Percentiles rank a stretch among this genome's conserved stretches.
Evolutionary conservation across 2,797 vertebrate species (phyloP).

Genomic region (Tokudaia tokunoshimensis): DNA sequence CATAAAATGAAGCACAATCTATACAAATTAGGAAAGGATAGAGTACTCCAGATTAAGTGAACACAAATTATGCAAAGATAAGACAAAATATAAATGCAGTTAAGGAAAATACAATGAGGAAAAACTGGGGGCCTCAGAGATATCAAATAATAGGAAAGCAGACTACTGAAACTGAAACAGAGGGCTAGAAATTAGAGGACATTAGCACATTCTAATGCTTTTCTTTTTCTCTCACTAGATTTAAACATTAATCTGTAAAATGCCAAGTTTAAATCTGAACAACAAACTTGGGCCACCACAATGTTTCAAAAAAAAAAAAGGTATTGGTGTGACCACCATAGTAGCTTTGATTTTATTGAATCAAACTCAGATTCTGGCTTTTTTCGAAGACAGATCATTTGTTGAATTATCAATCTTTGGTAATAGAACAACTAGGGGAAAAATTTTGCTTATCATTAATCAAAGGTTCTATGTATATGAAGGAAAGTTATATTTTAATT

Average conservation of each 20-base stretch:
- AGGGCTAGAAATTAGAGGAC: neutral
- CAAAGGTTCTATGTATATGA: neutral
- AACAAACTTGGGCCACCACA: neutral
- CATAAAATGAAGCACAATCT: neutral
- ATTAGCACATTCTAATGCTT: neutral
- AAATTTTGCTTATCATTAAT: neutral
- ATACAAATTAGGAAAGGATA: neutral
- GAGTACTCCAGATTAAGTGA: neutral
- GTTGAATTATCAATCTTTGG: neutral
- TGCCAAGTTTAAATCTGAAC: neutral
- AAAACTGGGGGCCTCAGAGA: rapidly evolving
- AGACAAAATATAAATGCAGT: neutral
- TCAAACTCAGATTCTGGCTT: neutral
- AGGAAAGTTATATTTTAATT: neutral
- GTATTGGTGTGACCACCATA: neutral
- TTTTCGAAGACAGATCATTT: neutral
- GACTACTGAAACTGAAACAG: neutral
- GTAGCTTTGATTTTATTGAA: neutral
- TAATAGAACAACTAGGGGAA: neutral
- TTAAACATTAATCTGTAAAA: neutral
- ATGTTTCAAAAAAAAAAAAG: neutral
- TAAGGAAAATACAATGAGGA: no score
- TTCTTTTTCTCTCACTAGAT: neutral
- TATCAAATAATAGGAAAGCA: neutral
- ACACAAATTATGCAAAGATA: neutral